Percentiles rank a stretch among this genome's conserved stretches.
Conservation (phyloP, 2,797 vertebrate species). For the Darevskia nairensis region DNA sequence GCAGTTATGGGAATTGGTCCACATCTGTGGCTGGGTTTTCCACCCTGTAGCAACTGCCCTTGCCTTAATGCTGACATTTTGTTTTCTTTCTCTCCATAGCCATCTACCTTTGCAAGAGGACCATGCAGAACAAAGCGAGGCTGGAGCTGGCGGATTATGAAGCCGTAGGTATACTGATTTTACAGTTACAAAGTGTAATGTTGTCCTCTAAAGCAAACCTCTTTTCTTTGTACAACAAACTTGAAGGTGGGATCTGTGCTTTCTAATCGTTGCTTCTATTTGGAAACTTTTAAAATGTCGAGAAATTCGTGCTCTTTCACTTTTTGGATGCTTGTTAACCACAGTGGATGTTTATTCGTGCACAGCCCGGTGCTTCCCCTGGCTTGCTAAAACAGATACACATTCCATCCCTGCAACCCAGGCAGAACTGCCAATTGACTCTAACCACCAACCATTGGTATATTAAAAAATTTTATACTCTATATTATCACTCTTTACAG, state of each 20-base stretch:
- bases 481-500: conserved; percentile 47
- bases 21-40: not conserved
- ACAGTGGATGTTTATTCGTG: not conserved
- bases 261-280: conserved; percentile 12
- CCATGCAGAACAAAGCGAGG: conserved; percentile 98
- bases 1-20: not conserved
- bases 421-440: conserved; percentile 18
- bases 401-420: conserved; percentile 24
- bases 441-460: conserved; percentile 38
- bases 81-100: conserved; percentile 80
- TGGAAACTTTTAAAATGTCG: not conserved
- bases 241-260: not conserved
- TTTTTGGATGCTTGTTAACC: not conserved
- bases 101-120: conserved; percentile 97
- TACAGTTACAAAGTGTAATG: conserved; percentile 48
- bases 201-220: conserved; percentile 21
- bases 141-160: conserved; percentile 96
- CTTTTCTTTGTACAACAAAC: conserved; percentile 21
- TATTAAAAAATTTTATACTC: conserved; percentile 12
- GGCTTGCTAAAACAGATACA: not conserved
- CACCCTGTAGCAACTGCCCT: conserved; percentile 19
- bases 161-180: conserved; percentile 88
- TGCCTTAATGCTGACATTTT: conserved; percentile 44
- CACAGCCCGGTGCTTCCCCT: not conserved
- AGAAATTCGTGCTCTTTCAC: not conserved